A percentile compares a stretch with the other conserved stretches of the same genome.
Conservation (phyloP, 2,888 invertebrate genomes). For the Alcis repandata region DNA sequence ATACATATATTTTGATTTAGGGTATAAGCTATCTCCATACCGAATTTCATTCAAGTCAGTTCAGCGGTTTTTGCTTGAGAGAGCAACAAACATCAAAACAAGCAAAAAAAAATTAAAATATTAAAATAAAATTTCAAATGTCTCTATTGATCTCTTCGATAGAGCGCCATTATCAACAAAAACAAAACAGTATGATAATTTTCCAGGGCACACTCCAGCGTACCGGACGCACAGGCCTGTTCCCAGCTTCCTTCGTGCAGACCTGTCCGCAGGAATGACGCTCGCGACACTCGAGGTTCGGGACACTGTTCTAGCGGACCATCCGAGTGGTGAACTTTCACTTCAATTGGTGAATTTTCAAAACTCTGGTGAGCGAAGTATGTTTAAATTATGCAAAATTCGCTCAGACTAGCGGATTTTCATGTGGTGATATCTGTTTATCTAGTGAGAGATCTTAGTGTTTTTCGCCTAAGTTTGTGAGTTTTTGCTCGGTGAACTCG, state of each 20-base stretch:
- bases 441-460: neutral
- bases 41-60: no score
- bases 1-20: neutral
- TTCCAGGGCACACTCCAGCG: constrained; percentile 92
- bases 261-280: constrained; percentile 77
- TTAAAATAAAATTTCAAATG: no score
- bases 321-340: neutral
- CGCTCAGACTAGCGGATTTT: no score
- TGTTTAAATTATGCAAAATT: no score
- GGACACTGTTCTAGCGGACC: constrained; percentile 53
- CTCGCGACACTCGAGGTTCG: constrained; percentile 55
- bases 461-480: no score
- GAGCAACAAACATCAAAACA: no score
- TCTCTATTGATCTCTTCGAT: no score
- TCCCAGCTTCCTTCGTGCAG: constrained; percentile 97
- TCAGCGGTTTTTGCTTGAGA: no score
- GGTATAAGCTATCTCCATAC: no score
- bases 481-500: neutral
- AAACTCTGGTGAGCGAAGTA: neutral
- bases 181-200: no score
- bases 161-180: no score
- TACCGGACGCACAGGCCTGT: constrained; percentile 96
- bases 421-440: neutral
- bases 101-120: no score
- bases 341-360: constrained; percentile 1